Evolutionary conservation across 2,888 invertebrate genomes (phyloP).

Genomic region (Helleia helle): DNA sequence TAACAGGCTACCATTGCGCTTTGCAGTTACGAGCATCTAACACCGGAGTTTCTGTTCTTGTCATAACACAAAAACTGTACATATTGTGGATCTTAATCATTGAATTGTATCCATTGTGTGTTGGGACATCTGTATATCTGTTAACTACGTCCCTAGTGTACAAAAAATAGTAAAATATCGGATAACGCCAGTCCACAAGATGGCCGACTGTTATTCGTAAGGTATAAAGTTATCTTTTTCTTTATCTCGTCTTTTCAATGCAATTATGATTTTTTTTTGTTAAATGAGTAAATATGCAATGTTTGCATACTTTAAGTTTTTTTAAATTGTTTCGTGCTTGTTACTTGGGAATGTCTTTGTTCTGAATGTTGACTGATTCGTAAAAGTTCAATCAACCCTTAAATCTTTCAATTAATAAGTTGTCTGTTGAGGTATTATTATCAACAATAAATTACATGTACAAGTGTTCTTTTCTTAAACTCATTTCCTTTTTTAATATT

Average conservation of each 20-base stretch:
- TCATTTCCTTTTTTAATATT: too few species aligned
- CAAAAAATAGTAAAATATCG: slow-evolving; percentile 51
- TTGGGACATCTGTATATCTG: slow-evolving; percentile 32
- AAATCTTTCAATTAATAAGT: not conserved
- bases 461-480: too few species aligned
- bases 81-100: slow-evolving; percentile 33
- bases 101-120: slow-evolving; percentile 29
- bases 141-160: slow-evolving; percentile 41
- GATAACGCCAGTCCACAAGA: slow-evolving; percentile 72
- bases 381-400: slow-evolving; percentile 8
- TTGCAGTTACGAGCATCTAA: slow-evolving; percentile 50
- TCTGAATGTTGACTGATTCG: slow-evolving; percentile 24
- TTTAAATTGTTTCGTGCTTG: slow-evolving; percentile 17
- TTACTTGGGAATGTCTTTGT: slow-evolving; percentile 45
- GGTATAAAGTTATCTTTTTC: slow-evolving; percentile 57
- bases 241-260: slow-evolving; percentile 25
- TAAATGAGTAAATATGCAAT: slow-evolving; percentile 23
- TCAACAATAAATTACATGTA: too few species aligned
- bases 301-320: slow-evolving; percentile 23
- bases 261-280: slow-evolving; percentile 14
- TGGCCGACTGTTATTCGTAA: slow-evolving; percentile 73
- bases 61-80: slow-evolving; percentile 31
- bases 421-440: too few species aligned
- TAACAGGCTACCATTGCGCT: slow-evolving; percentile 53
- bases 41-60: slow-evolving; percentile 35